Evolutionary conservation across 2,113 vertebrate genomes (phyloP).

Genomic region (Aspidoscelis tigris): DNA sequence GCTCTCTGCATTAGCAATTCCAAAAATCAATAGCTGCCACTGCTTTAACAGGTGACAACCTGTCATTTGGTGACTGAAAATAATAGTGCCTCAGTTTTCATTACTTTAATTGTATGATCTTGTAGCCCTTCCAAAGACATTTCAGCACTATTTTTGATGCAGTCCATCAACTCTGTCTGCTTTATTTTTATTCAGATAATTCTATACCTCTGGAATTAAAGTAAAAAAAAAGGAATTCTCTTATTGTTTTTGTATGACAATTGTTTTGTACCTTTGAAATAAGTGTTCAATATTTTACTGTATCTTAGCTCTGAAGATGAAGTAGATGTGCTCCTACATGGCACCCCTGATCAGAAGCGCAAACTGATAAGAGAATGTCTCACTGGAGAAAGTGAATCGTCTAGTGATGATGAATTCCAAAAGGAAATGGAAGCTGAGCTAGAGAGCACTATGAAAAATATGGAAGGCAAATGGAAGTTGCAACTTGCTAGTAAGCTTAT

Average conservation of each 20-base stretch:
- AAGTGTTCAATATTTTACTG: background rate
- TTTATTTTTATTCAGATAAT: no score
- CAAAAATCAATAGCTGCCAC: no score
- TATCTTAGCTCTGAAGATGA: conserved; percentile 92
- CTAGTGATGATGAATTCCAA: conserved; percentile 94
- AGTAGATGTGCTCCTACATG: conserved; percentile 91
- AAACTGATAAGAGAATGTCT: conserved; percentile 95
- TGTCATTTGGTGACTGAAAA: no score
- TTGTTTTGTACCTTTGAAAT: background rate
- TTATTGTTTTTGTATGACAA: background rate
- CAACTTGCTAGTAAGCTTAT: conserved; percentile 64
- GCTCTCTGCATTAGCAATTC: no score
- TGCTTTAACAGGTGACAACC: no score
- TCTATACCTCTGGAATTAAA: no score
- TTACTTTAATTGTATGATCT: background rate
- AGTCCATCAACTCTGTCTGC: no score
- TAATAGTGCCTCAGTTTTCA: background rate
- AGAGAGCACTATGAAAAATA: conserved; percentile 85
- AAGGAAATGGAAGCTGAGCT: conserved; percentile 98
- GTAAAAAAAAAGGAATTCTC: background rate
- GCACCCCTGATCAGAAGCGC: conserved; percentile 92
- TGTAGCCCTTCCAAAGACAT: no score
- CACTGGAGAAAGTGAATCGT: conserved; percentile 95
- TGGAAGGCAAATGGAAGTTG: conserved; percentile 83
- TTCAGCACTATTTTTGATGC: no score